Evolutionary conservation across 1,140 invertebrate genomes (phyloP), one percentile per base, ranked within the genome.

Genomic region (Oryctes rhinoceros): DNA sequence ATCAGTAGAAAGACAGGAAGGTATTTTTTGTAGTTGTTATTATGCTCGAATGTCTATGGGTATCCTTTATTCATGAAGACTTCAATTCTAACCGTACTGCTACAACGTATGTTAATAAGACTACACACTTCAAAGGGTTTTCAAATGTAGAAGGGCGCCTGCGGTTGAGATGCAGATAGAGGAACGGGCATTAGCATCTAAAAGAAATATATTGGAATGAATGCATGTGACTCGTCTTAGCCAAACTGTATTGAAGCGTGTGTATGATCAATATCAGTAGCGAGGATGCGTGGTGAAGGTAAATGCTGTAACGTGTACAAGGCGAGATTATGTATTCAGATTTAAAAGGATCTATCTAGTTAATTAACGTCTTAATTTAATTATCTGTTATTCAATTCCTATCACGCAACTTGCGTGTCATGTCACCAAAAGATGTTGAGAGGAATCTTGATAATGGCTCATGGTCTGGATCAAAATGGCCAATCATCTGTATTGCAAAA

Each of bases 41-140:
- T 71, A 71, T 71, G 24, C 65, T 37, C 47, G 37, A 49, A 44
- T 15, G 75, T 48, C 37, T 20, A 35, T 18, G 5, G 75, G 10
- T 11, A 76, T 76, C 75, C 75, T 48, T 49, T 49, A 47, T 76
- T 76, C 47, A 76, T 76, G 75, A 44, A 49, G 75, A 35, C 44
- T 47, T 48, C 75, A 76, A 76, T 76, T 76, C 75, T 49, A 49
- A 76, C 37, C 47, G 75, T 76, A 76, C 75, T 35, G 75, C 75
- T 71, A 71, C 65, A 76, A 49, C 75, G 75, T 76, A 76, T 76
- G 75, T 76, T 76, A 76, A 76, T 76, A 44, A 49, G 37, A 44
- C 37, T 76, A 49, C 44, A 49, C 75, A 76, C 75, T 76, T 76
- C 75, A 76, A 76, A 76, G 75, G 75, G 75, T 76, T 49, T 76